A percentile compares a stretch with the other conserved stretches of the same genome.
Conservation (phyloP, 2,888 invertebrate genomes). For the Neocrepidodera transversa region DNA sequence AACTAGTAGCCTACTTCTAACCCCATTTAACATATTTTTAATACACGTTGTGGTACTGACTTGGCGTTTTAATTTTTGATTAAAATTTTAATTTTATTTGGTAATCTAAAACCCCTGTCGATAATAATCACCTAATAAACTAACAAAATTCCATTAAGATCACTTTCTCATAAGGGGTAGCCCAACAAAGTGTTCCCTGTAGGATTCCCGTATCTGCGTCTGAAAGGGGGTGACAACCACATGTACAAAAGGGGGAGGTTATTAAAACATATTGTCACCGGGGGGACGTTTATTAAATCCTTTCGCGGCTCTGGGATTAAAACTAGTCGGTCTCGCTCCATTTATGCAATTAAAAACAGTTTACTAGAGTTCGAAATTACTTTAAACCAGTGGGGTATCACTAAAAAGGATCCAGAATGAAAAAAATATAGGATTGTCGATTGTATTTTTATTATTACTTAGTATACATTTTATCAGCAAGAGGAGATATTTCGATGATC, state of each 20-base stretch:
- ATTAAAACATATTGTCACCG: constrained; percentile 42
- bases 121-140: constrained; percentile 16
- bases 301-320: constrained; percentile 37
- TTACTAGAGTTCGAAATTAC: constrained; percentile 22
- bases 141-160: constrained; percentile 3
- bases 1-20: too few species aligned
- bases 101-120: too few species aligned
- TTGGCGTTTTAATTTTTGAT: too few species aligned
- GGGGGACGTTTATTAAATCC: constrained; percentile 38
- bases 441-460: too few species aligned
- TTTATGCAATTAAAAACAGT: constrained; percentile 35
- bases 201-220: constrained; percentile 21
- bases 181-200: constrained; percentile 34
- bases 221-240: constrained; percentile 6
- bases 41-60: too few species aligned
- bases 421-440: too few species aligned
- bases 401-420: not conserved
- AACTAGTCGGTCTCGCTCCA: constrained; percentile 25
- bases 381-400: constrained; percentile 14
- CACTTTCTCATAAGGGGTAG: constrained; percentile 3
- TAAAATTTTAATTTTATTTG: too few species aligned
- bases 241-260: constrained; percentile 33
- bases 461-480: too few species aligned
- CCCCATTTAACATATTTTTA: too few species aligned
- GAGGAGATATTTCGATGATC: too few species aligned